Base-by-base conservation (phyloP, 1,140 invertebrate species). In the Drosophila busckii region DNA sequence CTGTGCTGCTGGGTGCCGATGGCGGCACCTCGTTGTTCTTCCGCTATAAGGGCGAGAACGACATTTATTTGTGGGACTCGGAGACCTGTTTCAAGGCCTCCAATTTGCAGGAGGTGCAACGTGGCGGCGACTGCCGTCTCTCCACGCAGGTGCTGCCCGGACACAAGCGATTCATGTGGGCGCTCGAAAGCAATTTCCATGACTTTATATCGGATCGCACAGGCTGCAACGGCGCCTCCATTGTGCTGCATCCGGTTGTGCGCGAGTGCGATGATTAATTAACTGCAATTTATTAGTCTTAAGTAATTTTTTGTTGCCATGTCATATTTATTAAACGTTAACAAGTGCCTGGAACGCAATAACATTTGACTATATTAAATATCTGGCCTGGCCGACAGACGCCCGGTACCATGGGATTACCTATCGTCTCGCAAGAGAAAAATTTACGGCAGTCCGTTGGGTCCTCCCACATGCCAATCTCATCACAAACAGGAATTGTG, bases 111-210 rank as follows among this genome's bases (percentile, higher is more conserved):
- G 84, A 90, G 52, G 90, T 91, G 2, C 89, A 91, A 52, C 89
- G 89, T 6, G 89, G 90, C 15, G 88, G 88, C n/a, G 90, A 91
- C 2, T 91, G 90, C 53, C 88, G 90, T 31, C 69, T 92, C 8
- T 88, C 91, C 16, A 92, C 91, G 0, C 89, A 90, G 55, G 90
- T 91, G 0, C 76, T 90, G 15, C 88, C 90, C 0, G 91, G 90
- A 5, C 89, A 89, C 44, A 90, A 89, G 66, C 85, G 86, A 6
- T 87, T 90, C 6, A 90, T 92, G 89, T 91, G 91, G 90, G 88
- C 89, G 1, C 73, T 92, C 52, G 91, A 92, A 65, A 91, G 90
- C 56, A 92, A 92, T 61, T 91, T 92, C 83, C 90, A 89, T 9
- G 91, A 92, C 80, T 92, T 89, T 60, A 89, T 92, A 20, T 73